Conservation (phyloP, 1,140 invertebrate genomes). For the Lepidostoma basale region DNA sequence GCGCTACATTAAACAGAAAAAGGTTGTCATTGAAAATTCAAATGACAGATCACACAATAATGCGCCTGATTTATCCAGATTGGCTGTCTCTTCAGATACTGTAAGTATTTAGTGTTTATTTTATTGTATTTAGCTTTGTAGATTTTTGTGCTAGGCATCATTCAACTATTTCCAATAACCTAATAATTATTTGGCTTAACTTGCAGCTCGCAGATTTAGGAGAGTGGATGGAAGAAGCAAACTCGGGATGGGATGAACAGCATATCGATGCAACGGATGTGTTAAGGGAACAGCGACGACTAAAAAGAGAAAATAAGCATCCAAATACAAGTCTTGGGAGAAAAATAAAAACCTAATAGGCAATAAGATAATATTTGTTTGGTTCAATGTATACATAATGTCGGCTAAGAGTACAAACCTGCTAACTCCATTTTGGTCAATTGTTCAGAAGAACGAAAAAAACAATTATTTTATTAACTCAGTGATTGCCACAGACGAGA, state of each 20-base stretch:
- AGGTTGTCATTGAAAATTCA: constrained; percentile 34
- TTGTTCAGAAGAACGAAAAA: background rate
- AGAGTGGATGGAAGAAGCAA: constrained; percentile 43
- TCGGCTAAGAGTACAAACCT: too few species aligned
- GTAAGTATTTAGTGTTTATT: constrained; percentile 28
- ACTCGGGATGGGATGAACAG: constrained; percentile 44
- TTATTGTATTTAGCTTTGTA: background rate
- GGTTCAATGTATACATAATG: too few species aligned
- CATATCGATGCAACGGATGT: constrained; percentile 40
- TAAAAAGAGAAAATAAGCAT: constrained; percentile 40
- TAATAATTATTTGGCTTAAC: background rate
- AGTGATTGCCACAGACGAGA: too few species aligned
- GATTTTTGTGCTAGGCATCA: background rate
- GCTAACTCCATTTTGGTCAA: background rate
- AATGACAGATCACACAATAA: constrained; percentile 18
- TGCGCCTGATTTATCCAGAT: constrained; percentile 38
- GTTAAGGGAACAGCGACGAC: constrained; percentile 40
- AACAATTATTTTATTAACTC: background rate
- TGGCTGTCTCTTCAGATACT: constrained; percentile 37
- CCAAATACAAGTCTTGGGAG: constrained; percentile 39
- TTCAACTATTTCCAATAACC: background rate
- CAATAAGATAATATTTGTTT: too few species aligned
- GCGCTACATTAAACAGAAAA: constrained; percentile 44
- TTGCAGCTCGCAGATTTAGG: constrained; percentile 40
- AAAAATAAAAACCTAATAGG: constrained; percentile 44